Percentiles rank a stretch among this genome's conserved stretches.
These are phyloP conservation scores for Silurus lanzhouensis DNA, from an alignment of 2,797 vertebrate species.

Conservation along the genomic window DNA sequence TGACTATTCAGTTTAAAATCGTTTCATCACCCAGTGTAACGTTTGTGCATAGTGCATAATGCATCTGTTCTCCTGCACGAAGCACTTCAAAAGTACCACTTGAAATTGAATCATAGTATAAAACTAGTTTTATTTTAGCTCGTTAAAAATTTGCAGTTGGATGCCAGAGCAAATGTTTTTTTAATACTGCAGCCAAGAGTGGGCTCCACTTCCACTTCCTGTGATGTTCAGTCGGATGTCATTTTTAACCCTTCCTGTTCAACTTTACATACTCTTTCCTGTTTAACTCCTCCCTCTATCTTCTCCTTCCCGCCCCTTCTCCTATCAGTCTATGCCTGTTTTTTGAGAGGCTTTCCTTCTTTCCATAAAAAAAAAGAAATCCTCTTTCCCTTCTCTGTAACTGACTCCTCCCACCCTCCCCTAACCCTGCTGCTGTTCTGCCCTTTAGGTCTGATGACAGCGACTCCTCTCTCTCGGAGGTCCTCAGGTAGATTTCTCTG, in stretches of 20 bases:
- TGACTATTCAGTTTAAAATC: background rate
- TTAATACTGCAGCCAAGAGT: slow-evolving; percentile 38
- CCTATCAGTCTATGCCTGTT: slow-evolving; percentile 50
- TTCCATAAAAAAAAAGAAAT: slow-evolving; percentile 23
- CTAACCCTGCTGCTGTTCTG: slow-evolving; percentile 93
- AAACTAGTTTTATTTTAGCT: slow-evolving; percentile 58
- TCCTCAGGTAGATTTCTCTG: slow-evolving; percentile 98
- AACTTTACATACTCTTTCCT: slow-evolving; percentile 55
- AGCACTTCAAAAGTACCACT: slow-evolving; percentile 54
- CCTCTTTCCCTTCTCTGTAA: slow-evolving; percentile 56
- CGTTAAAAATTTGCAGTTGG: background rate
- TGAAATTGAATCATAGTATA: slow-evolving; percentile 58
- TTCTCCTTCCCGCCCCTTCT: slow-evolving; percentile 58
- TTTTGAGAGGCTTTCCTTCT: slow-evolving; percentile 54
- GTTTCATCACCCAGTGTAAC: background rate
- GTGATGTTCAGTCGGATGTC: slow-evolving; percentile 52
- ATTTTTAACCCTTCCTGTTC: slow-evolving; percentile 41
- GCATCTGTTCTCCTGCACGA: slow-evolving; percentile 35
- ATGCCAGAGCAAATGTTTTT: slow-evolving; percentile 42
- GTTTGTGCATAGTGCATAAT: background rate
- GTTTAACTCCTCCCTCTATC: slow-evolving; percentile 56
- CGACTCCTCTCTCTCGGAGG: slow-evolving; percentile 99
- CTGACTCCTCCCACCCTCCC: slow-evolving; percentile 65
- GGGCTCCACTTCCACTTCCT: slow-evolving; percentile 48
- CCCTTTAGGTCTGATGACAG: slow-evolving; percentile 99